Base-by-base conservation (phyloP, 2,797 vertebrate genomes). In the Parauchenoglanis ngamensis region DNA sequence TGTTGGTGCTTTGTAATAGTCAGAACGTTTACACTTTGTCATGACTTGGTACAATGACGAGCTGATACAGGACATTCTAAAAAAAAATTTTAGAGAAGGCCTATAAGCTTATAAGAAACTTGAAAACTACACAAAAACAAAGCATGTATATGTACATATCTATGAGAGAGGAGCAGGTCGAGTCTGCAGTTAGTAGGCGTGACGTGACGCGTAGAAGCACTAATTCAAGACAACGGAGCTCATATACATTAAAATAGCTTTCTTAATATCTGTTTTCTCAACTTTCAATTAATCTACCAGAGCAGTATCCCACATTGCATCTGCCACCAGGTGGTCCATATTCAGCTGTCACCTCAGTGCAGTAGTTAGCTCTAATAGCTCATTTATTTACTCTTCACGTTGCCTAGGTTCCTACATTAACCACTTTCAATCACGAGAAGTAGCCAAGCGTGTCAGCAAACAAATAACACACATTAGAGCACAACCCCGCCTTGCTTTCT, bases 381-480 rank as follows among this genome's bases (percentile, higher is more conserved):
- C 56, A 89, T 87, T 89, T 86, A 89, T 87, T 89, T 86, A 89
- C 85, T 81, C 83, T 87, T 87, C 88, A 89, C 85, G 86, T 86
- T 85, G 86, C 40, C 76, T 28, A 59, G 86, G 72, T 85, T 82
- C 78, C 85, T 79, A 89, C 83, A 85, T 85, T 87, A 76, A 84
- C 82, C 86, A 70, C 79, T 87, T 87, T 87, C 83, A 65, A 89
- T 89, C 88, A 87, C 46, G 76, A 87, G 82, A 85, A 84, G 73
- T 80, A 85, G 63, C 54, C 87, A 40, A 85, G 87, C 65, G 21
- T 88, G 75, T 78, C 87, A 80, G 54, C 87, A 85, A 82, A 85
- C 83, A 85, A 79, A 85, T 73, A 88, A 79, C 61, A 65, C 61
- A 78, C 52, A 83, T 84, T 87, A 78, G 61, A 65, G 63, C 61